Evolutionary conservation across 92 coral and sea anemone species (phyloP), one percentile per base, ranked within the genome.

Genomic region (Bergia sp.): DNA sequence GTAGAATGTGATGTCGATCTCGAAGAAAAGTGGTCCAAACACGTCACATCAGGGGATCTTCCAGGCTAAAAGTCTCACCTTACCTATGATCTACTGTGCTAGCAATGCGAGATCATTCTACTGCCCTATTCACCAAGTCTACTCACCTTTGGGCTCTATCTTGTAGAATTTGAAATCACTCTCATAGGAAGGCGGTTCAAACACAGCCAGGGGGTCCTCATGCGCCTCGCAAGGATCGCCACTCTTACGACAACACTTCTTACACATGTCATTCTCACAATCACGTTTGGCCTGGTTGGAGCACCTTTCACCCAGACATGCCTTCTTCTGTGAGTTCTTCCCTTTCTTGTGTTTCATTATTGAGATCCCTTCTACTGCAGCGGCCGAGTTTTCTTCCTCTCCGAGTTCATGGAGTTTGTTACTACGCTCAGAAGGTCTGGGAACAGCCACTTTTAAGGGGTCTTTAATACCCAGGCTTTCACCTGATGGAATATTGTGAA

Each of bases 231-330:
- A 97, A 47, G 94, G 90, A 81, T 90, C 92, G 0, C 93, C 95
- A 79, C 95, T 93, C 73, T 86, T 92, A 76, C 91, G 93, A 84
- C 99, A 97, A 77, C 99, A 97, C 40, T 93, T 92, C 38, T 96
- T 96, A 76, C 99, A 97, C 95, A 97, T 93, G 43, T 77, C 90
- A 71, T 96, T 96, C 58, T 94, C 94, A 61, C 99, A 97, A 84
- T 96, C 98, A 18, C 87, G 92, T 85, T 97, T 97, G 2, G 96
- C 94, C 72, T 94, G 98, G 89, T 97, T 97, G n/a, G 93, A 80
- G 93, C 99, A 97, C 18, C 84, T 91, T 37, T 87, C 77, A 7
- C 98, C 98, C 0, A 82, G 80, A 82, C 99, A 97, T 82, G 87
- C 89, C 38, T 86, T 90, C 21, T 88, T 58, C 41, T 83, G 80